These are phyloP conservation scores for Parapristionchus giblindavisi DNA, from an alignment of 2,888 invertebrate species.

Conservation along the genomic window DNA sequence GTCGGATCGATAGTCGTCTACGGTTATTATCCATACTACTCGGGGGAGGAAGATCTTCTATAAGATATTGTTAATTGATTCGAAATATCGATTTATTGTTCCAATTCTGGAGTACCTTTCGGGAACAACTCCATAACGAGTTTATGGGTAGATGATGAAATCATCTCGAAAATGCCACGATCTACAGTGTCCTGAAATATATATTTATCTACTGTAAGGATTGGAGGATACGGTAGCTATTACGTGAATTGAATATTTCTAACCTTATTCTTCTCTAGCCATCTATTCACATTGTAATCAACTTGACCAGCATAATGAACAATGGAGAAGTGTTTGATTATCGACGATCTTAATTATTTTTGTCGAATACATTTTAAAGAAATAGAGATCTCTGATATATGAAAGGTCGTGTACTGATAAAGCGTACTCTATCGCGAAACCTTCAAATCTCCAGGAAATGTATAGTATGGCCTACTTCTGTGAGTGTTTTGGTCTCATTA, in stretches of 20 bases:
- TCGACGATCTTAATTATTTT: constrained; percentile 42
- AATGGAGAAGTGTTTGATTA: constrained; percentile 56
- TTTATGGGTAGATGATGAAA: constrained; percentile 58
- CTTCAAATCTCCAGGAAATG: too few relatives aligned
- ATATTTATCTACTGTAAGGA: neutral
- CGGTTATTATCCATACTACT: constrained; percentile 1
- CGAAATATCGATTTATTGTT: neutral
- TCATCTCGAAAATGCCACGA: constrained; percentile 70
- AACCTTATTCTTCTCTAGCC: constrained; percentile 72
- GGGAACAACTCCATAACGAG: constrained; percentile 59
- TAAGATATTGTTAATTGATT: neutral
- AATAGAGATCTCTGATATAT: too few relatives aligned
- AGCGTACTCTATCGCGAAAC: too few relatives aligned
- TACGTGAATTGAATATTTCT: constrained; percentile 72
- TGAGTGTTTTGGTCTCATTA: constrained; percentile 67
- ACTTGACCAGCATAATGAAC: constrained; percentile 73
- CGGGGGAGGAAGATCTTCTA: neutral
- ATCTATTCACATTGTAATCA: constrained; percentile 72
- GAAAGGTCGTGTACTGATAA: too few relatives aligned
- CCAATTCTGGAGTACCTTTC: constrained; percentile 38
- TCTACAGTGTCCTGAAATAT: constrained; percentile 69
- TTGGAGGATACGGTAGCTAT: constrained; percentile 48
- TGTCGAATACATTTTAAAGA: too few relatives aligned
- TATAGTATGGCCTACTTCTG: constrained; percentile 47
- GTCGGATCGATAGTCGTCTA: constrained; percentile 42